A percentile compares a stretch with the other conserved stretches of the same genome.
These are phyloP conservation scores for Molossus molossus DNA, from an alignment of 2,797 vertebrate genomes.

Conservation along the genomic window DNA sequence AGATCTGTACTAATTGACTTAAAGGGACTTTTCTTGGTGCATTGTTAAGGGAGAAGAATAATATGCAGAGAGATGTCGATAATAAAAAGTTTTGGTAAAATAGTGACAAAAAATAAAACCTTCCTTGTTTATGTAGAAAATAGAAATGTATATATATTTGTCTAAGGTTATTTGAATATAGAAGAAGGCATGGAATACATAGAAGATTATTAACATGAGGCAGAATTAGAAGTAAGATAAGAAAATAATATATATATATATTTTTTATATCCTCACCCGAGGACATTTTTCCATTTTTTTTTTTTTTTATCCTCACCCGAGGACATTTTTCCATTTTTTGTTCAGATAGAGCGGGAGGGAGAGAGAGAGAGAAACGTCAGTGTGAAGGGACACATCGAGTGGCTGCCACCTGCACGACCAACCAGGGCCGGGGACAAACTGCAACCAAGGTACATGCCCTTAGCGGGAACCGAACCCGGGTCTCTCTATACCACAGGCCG, in stretches of 20 bases:
- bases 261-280: too few species aligned
- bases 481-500: too few species aligned
- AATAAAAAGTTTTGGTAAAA: slow-evolving; percentile 31
- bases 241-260: slow-evolving; percentile 1
- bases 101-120: slow-evolving; percentile 6
- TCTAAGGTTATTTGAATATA: slow-evolving; percentile 37
- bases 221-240: not conserved
- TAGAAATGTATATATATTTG: not conserved
- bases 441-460: too few species aligned
- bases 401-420: too few species aligned
- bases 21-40: slow-evolving; percentile 19
- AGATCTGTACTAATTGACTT: not conserved
- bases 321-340: too few species aligned
- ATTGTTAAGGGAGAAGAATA: slow-evolving; percentile 53
- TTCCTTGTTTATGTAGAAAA: slow-evolving; percentile 32
- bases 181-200: not conserved
- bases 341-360: too few species aligned
- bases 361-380: too few species aligned
- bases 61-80: not conserved
- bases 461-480: too few species aligned
- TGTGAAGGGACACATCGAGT: too few species aligned
- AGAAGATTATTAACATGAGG: slow-evolving; percentile 46
- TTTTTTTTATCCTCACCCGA: too few species aligned
- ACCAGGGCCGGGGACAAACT: too few species aligned
- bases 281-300: too few species aligned